Evolutionary conservation across 2,888 invertebrate species (phyloP), one percentile per base, ranked within the genome.

Genomic region (Parnassius orleans): DNA sequence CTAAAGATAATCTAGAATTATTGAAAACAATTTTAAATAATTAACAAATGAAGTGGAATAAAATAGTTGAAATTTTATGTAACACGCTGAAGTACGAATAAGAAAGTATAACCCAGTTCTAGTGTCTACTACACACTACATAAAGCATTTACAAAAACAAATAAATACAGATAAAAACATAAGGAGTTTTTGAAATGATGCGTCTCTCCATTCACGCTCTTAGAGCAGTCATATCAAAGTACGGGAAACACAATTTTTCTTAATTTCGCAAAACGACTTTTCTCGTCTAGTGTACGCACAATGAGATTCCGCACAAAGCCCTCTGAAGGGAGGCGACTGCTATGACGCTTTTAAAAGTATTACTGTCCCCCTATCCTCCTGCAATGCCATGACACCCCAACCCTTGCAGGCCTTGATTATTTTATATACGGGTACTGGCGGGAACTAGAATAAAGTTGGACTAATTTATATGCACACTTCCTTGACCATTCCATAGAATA

Each of bases 311-410:
- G 69, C 73, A 81, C 83, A 86, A 84, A 85, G 83, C 79, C 72
- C 74, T 72, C 71, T 70, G 75, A 77, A 77, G 80, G 81, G 80
- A 77, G 80, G 77, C 78, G 80, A 68, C 60, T 60, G 75, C 75
- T 78, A 76, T 78, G 81, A 82, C 78, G 87, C 90, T 90, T 89
- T 90, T 90, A 90, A 89, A 88, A 86, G 87, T 89, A 90, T 90
- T 89, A 90, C 84, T 74, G 73, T 74, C 71, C 78, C 73, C 74
- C 77, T 77, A 73, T 72, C 67, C 65, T 65, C 67, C 51, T 19
- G 53, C 62, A 53, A 44, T 60, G 43, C 53, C 68, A 69, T 70
- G 72, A 70, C 74, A 75, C 75, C 78, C 76, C 72, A 78, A 78
- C 79, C 80, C 79, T 78, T 76, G 72, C 71, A 72, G 69, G 77